Evolutionary conservation across 2,888 invertebrate genomes (phyloP).

Genomic region (Taphrorychus bicolor): DNA sequence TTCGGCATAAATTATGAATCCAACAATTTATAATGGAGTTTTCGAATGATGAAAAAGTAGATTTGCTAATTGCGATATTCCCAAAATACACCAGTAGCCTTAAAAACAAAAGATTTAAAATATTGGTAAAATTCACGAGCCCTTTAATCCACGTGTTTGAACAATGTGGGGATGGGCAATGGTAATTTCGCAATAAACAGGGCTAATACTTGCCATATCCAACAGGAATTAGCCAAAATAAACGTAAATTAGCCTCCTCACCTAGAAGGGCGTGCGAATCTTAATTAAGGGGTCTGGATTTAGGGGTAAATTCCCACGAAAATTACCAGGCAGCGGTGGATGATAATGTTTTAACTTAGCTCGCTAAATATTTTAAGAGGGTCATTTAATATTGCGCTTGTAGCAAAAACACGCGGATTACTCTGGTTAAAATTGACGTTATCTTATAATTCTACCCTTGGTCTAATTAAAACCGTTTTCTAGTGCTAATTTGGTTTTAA

Average conservation of each 20-base stretch:
- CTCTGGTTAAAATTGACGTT: slow-evolving; percentile 8
- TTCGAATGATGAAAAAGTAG: too few relatives aligned
- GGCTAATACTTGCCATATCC: background rate
- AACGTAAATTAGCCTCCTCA: slow-evolving; percentile 20
- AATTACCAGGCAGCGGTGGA: slow-evolving; percentile 29
- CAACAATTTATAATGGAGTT: too few relatives aligned
- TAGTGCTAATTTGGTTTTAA: background rate
- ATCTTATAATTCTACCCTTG: background rate
- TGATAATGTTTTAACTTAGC: slow-evolving; percentile 35
- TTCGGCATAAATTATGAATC: too few relatives aligned
- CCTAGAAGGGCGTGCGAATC: slow-evolving; percentile 27
- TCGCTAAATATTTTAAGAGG: slow-evolving; percentile 31
- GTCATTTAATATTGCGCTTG: slow-evolving; percentile 25
- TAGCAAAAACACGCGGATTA: slow-evolving; percentile 19
- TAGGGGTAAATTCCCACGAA: slow-evolving; percentile 30
- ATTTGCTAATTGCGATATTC: too few relatives aligned
- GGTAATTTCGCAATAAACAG: background rate
- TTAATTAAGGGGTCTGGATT: slow-evolving; percentile 33
- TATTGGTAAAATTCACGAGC: too few relatives aligned
- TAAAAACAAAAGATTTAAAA: too few relatives aligned
- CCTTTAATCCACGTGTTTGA: slow-evolving; percentile 9
- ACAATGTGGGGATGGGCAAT: background rate
- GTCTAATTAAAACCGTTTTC: background rate
- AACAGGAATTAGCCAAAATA: slow-evolving; percentile 22
- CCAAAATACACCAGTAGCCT: too few relatives aligned